These are phyloP conservation scores for Meteorus cinctellus DNA, from an alignment of 2,888 invertebrate species.

Conservation along the genomic window DNA sequence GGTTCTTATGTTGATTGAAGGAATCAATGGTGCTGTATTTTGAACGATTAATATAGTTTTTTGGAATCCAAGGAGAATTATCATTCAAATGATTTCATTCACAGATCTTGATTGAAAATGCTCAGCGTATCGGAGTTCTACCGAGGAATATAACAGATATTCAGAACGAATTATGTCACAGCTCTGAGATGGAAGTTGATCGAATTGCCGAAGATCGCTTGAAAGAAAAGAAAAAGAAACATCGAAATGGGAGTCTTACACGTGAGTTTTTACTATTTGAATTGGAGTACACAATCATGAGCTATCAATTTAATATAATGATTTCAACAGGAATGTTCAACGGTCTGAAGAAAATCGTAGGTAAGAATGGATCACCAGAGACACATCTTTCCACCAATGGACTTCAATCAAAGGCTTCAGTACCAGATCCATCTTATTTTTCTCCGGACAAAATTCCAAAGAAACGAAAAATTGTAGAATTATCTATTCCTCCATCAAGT, in stretches of 20 bases:
- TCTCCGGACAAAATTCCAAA: constrained; percentile 79
- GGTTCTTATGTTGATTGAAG: too few species aligned
- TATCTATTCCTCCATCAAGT: constrained; percentile 75
- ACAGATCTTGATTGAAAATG: constrained; percentile 85
- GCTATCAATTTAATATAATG: too few species aligned
- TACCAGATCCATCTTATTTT: constrained; percentile 71
- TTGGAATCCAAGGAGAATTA: too few species aligned
- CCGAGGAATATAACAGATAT: constrained; percentile 77
- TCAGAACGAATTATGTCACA: constrained; percentile 62
- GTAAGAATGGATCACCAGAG: constrained; percentile 76
- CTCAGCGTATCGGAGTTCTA: constrained; percentile 83
- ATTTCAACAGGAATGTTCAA: constrained; percentile 80
- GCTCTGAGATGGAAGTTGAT: constrained; percentile 65
- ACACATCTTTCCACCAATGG: constrained; percentile 69
- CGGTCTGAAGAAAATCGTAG: constrained; percentile 86
- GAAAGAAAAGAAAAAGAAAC: constrained; percentile 80
- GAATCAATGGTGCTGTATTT: too few species aligned
- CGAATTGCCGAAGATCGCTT: constrained; percentile 37
- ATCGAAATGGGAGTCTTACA: constrained; percentile 89
- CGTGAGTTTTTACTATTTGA: constrained; percentile 75
- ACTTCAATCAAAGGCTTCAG: constrained; percentile 50
- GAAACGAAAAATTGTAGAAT: constrained; percentile 79
- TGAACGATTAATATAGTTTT: too few species aligned
- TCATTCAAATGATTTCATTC: constrained; percentile 51
- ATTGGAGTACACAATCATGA: too few species aligned